A percentile compares a stretch with the other conserved stretches of the same genome.
Evolutionary conservation across 1,140 invertebrate genomes (phyloP).

Genomic region (Phthorimaea operculella): DNA sequence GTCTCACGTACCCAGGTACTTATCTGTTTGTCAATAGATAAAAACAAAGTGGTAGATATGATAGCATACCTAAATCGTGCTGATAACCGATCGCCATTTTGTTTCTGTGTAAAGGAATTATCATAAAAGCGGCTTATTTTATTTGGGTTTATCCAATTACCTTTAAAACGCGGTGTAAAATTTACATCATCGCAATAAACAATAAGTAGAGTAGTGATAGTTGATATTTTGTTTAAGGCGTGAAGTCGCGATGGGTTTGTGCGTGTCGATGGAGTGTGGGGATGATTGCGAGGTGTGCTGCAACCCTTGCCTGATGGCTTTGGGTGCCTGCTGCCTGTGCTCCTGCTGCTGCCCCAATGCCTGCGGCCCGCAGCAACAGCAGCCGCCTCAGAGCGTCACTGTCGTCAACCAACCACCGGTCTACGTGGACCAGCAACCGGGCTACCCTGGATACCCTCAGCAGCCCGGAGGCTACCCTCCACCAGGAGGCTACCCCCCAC

Average conservation of each 20-base stretch:
- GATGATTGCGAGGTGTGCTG: slow-evolving; percentile 48
- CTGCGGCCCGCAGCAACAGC: slow-evolving; percentile 48
- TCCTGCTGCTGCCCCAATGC: slow-evolving; percentile 56
- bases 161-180: too few species aligned
- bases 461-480: slow-evolving; percentile 27
- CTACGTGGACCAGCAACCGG: slow-evolving; percentile 31
- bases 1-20: background rate
- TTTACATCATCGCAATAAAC: too few species aligned
- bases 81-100: slow-evolving; percentile 26
- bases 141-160: background rate
- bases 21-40: slow-evolving; percentile 26
- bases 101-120: slow-evolving; percentile 5
- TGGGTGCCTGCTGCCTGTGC: slow-evolving; percentile 51
- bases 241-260: slow-evolving; percentile 43
- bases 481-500: slow-evolving; percentile 19
- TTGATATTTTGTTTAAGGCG: slow-evolving; percentile 6
- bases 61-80: background rate
- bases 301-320: slow-evolving; percentile 53
- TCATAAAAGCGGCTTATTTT: too few species aligned
- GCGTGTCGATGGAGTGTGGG: slow-evolving; percentile 56
- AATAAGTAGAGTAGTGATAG: background rate
- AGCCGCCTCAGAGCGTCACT: slow-evolving; percentile 37
- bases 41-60: slow-evolving; percentile 10
- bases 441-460: slow-evolving; percentile 15
- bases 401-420: slow-evolving; percentile 45